A percentile compares a stretch with the other conserved stretches of the same genome.
Conservation (phyloP, 1,140 invertebrate genomes). For the Pinna nobilis region DNA sequence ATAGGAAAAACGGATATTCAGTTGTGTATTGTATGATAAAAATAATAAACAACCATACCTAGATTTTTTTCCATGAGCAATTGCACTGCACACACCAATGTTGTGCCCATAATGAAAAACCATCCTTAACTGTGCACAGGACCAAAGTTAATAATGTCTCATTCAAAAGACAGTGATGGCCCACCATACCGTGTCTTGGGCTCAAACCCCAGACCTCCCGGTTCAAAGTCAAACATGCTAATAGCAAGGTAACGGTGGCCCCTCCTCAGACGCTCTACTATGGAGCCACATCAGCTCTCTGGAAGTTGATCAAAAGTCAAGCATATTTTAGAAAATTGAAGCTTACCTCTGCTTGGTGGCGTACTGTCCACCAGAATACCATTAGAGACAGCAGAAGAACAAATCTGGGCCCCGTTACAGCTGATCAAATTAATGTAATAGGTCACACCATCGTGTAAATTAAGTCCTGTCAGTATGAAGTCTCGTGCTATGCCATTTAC, state of each 20-base stretch:
- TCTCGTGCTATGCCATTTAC: constrained; percentile 28
- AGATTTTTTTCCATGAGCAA: too few species aligned
- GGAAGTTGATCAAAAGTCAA: too few species aligned
- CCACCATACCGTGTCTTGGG: too few species aligned
- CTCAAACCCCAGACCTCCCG: constrained; percentile 52
- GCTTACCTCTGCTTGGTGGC: constrained; percentile 42
- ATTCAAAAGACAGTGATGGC: too few species aligned
- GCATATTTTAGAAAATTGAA: constrained; percentile 48
- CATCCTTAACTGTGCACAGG: too few species aligned
- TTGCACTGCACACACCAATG: too few species aligned
- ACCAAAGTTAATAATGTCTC: neutral
- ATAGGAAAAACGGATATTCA: too few species aligned
- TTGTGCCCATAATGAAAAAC: too few species aligned
- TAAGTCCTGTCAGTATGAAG: constrained; percentile 32
- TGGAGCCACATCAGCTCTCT: too few species aligned
- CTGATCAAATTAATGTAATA: constrained; percentile 46
- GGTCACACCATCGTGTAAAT: constrained; percentile 42
- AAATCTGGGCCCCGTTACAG: constrained; percentile 48
- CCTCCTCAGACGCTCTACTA: constrained; percentile 40
- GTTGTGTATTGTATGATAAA: too few species aligned
- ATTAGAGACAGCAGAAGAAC: constrained; percentile 2
- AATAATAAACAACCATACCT: too few species aligned
- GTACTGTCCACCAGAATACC: constrained; percentile 40
- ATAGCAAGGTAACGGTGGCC: constrained; percentile 18
- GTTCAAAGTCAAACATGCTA: too few species aligned